Conservation (phyloP, 2,113 vertebrate genomes). For the Ictalurus punctatus region DNA sequence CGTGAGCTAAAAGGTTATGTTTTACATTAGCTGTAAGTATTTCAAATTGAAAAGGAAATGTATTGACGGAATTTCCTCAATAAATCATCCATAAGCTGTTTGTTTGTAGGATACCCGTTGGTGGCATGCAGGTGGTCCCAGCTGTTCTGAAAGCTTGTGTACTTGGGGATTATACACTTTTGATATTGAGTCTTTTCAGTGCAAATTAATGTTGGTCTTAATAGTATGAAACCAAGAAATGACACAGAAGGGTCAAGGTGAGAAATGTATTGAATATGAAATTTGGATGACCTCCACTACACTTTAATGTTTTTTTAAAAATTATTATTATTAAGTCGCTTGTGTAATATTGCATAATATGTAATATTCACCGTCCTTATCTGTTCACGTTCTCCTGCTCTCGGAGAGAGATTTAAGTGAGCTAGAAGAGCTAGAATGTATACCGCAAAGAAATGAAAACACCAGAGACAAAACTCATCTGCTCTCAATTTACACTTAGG, state of each 20-base stretch:
- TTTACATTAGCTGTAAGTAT: background rate
- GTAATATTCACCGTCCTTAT: constrained; percentile 1
- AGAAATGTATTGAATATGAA: constrained; percentile 9
- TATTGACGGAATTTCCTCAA: background rate
- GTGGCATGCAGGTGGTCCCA: background rate
- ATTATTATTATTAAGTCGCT: background rate
- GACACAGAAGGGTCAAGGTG: background rate
- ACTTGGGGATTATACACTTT: background rate
- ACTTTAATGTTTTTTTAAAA: background rate
- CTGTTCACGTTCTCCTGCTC: background rate
- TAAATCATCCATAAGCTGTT: background rate
- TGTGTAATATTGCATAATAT: background rate
- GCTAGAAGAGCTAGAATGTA: background rate
- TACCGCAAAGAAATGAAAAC: background rate
- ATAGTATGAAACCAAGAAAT: background rate
- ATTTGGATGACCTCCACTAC: background rate
- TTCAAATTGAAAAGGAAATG: background rate
- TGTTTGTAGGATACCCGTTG: background rate
- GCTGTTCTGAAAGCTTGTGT: constrained; percentile 19
- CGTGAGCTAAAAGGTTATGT: background rate
- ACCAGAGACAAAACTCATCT: background rate
- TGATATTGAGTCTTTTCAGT: background rate
- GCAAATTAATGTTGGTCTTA: background rate
- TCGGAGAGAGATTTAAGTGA: background rate
- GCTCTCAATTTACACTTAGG: background rate